Percentiles rank a stretch among this genome's conserved stretches.
phyloP scores from a whole-genome alignment of 2,888 invertebrate species.

The Tachina grossa region DNA sequence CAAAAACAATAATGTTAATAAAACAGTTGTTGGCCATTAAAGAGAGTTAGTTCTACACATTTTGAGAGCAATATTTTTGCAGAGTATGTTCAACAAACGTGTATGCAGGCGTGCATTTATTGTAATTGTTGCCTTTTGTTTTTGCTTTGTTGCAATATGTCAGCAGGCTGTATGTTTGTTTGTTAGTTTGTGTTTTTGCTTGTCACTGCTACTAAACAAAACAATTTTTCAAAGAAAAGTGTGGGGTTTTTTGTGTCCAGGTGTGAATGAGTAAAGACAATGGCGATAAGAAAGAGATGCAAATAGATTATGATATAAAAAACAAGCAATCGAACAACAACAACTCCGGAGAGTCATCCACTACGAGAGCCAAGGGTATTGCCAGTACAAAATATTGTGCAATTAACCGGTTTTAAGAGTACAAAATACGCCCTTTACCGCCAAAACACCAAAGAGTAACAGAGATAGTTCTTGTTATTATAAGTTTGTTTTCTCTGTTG shows the following conservation, averaged over 20 bases:
- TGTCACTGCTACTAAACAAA: constrained; percentile 24
- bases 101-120: constrained; percentile 66
- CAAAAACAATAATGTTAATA: background rate
- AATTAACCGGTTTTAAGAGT: constrained; percentile 42
- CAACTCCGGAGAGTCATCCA: background rate
- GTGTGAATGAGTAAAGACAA: constrained; percentile 65
- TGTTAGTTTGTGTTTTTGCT: background rate
- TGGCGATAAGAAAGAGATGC: constrained; percentile 57
- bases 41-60: constrained; percentile 11
- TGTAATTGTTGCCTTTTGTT: constrained; percentile 23
- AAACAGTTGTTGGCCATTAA: background rate
- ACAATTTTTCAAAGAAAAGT: constrained; percentile 37
- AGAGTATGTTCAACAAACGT: constrained; percentile 16
- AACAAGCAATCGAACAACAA: background rate
- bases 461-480: background rate
- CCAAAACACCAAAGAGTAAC: background rate
- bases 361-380: constrained; percentile 51
- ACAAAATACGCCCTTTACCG: constrained; percentile 43
- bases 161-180: constrained; percentile 1
- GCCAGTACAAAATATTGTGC: constrained; percentile 54
- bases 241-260: constrained; percentile 29
- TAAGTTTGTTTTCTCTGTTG: constrained; percentile 1
- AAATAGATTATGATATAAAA: constrained; percentile 18
- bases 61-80: constrained; percentile 12
- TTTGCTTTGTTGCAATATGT: constrained; percentile 6